phyloP scores from a whole-genome alignment of 2,113 vertebrate species.

The Heptranchias perlo region DNA sequence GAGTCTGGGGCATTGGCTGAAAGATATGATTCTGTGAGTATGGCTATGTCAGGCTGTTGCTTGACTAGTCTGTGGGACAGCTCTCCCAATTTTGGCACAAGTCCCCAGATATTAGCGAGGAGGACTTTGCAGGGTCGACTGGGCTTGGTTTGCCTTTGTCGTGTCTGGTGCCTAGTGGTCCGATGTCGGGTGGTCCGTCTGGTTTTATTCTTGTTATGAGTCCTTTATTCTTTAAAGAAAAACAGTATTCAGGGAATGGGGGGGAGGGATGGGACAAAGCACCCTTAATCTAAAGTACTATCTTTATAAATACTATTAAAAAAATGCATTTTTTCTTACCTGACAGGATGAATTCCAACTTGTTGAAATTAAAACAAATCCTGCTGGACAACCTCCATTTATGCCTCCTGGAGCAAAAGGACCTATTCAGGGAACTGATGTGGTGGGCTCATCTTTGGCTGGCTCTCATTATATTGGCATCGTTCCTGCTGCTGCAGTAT shows the following conservation, averaged over 20 bases:
- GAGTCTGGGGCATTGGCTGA: too few relatives aligned
- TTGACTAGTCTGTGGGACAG: too few relatives aligned
- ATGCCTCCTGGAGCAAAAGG: neutral
- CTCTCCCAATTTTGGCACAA: too few relatives aligned
- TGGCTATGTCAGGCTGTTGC: too few relatives aligned
- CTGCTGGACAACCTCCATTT: neutral
- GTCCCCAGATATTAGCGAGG: too few relatives aligned
- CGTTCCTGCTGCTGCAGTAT: neutral
- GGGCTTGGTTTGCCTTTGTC: too few relatives aligned
- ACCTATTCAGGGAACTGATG: neutral
- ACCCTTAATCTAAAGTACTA: neutral
- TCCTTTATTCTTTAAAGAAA: neutral
- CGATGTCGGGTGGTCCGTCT: too few relatives aligned
- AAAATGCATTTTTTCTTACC: neutral
- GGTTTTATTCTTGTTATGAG: neutral
- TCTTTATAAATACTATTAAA: neutral
- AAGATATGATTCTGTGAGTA: too few relatives aligned
- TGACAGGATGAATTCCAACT: neutral
- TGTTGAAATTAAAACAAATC: neutral
- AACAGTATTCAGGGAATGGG: neutral
- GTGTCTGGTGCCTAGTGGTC: too few relatives aligned
- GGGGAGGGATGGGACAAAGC: neutral
- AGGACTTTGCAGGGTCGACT: too few relatives aligned
- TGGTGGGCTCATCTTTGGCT: constrained; percentile 2
- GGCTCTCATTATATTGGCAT: neutral